Evolutionary conservation across 53 echinoderm and acorn worm genomes (phyloP), one percentile per base, ranked within the genome.

Genomic region (Astropecten irregularis): DNA sequence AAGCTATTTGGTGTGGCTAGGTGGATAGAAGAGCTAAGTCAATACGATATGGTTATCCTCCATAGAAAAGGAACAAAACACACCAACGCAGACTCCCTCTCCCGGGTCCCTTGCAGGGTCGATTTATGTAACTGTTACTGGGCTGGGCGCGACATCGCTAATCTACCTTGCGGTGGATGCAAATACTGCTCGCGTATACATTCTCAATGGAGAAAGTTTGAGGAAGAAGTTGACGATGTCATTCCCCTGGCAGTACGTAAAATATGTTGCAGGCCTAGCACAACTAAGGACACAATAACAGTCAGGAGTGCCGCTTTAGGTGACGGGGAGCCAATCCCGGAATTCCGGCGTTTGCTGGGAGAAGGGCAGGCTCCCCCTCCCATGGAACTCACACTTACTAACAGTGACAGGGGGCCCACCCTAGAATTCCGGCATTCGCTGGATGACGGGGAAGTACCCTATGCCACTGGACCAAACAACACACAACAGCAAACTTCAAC

Each of bases 161-260:
- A 19, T 18, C 19, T 52, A n/a, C 53, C 16, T 18, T 52, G 53
- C 16, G 53, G 53, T 52, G 53, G 53, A 8, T 52, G 53, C 20
- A 52, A n/a, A 3, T 52, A 18, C 20, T 52, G 53, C 53, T 9
- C 53, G 20, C 53, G 53, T 11, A 11, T 42, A 8, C 19, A 40
- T 21, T 40, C 40, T 40, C 42, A 66, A 22, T 66, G 67, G 67
- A 28, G 28, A 22, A 32, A 18, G 21, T 66, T 66, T 13, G 67
- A 66, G 13, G 40, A 66, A 4, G 67, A 66, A 4, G 67, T 66
- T 3, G 67, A 66, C 19, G 67, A 66, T 21, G 67, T 66, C 19
- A 4, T 66, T 0, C 67, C 67, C 2, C 16, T 66, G 1, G 67
- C 67, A 8, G 67, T 66, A 22, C 22, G 16, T 14, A 38, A 66